phyloP scores from a whole-genome alignment of 2,113 vertebrate genomes.

The Lepus americanus region DNA sequence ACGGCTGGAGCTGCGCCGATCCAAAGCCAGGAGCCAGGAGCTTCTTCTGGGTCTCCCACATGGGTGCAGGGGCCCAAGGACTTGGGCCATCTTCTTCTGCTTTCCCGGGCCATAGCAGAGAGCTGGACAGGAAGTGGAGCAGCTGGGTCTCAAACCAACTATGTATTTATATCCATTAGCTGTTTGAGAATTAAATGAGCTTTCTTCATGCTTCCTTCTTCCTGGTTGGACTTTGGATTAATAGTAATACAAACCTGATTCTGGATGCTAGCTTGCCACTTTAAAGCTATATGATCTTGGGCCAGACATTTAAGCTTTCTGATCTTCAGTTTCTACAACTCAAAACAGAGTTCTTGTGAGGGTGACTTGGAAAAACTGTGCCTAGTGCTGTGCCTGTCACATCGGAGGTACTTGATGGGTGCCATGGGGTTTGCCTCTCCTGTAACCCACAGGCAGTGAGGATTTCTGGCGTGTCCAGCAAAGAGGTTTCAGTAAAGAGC shows the following conservation, averaged over 20 bases:
- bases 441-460: neutral
- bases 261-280: neutral
- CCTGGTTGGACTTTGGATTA: neutral
- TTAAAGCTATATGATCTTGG: too few species aligned
- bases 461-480: neutral
- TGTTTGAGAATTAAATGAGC: neutral
- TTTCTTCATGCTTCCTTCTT: neutral
- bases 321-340: neutral
- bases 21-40: too few species aligned
- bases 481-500: too few species aligned
- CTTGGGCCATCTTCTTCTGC: too few species aligned
- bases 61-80: too few species aligned
- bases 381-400: neutral
- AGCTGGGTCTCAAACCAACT: too few species aligned
- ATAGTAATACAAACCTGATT: neutral
- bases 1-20: too few species aligned
- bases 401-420: neutral
- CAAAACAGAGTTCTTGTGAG: neutral
- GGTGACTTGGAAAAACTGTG: neutral
- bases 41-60: too few species aligned
- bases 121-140: too few species aligned
- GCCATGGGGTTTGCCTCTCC: neutral
- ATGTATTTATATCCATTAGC: neutral
- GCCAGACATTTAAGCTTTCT: neutral
- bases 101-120: too few species aligned